phyloP scores from a whole-genome alignment of 2,888 invertebrate genomes.

The Mantis religiosa region DNA sequence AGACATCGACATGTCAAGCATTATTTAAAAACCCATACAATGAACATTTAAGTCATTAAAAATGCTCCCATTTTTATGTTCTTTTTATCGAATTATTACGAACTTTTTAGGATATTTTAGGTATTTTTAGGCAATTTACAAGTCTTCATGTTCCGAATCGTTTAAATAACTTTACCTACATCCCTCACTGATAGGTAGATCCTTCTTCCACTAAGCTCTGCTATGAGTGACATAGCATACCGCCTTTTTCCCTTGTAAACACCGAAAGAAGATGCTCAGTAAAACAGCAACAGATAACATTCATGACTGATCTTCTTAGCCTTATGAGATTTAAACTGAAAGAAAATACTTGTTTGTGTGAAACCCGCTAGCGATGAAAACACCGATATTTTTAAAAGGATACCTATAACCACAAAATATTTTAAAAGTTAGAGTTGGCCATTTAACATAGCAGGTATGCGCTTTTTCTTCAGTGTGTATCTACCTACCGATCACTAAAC shows the following conservation, averaged over 20 bases:
- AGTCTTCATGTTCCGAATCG: too few species aligned
- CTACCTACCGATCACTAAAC: too few species aligned
- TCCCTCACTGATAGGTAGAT: background rate
- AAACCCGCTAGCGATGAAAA: background rate
- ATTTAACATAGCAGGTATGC: too few species aligned
- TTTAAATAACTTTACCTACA: background rate
- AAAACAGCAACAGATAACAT: background rate
- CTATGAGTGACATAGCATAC: background rate
- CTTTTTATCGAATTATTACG: too few species aligned
- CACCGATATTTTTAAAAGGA: background rate
- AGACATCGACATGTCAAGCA: too few species aligned
- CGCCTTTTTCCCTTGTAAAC: background rate
- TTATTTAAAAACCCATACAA: too few species aligned
- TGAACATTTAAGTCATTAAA: too few species aligned
- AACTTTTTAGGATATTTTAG: too few species aligned
- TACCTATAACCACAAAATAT: background rate
- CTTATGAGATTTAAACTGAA: background rate
- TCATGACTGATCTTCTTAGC: background rate
- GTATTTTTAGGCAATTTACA: too few species aligned
- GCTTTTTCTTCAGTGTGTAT: too few species aligned
- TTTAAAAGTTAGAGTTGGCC: background rate
- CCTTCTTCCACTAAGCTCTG: background rate
- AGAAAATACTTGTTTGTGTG: background rate
- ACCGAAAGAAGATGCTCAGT: background rate
- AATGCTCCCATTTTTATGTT: too few species aligned